Base-by-base conservation (phyloP, 2,113 vertebrate species). In the Rhinopithecus roxellana region DNA sequence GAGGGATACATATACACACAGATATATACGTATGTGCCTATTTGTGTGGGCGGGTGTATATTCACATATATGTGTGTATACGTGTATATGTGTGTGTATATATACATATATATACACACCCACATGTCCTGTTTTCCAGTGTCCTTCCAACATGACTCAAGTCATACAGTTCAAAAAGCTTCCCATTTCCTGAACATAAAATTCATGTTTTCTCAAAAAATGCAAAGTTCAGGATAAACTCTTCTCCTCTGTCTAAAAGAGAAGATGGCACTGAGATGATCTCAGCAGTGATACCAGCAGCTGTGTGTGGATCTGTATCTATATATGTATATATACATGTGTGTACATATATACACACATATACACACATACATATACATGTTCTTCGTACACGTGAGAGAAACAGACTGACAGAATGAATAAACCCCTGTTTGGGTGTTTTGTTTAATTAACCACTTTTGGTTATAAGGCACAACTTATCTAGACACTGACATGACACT, bases 401-500 rank as follows among this genome's bases (percentile, higher is more conserved):
- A 8, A 57, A 50, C n/a, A 48, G 35, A 30, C 23, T 7, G 45
- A 89, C 35, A 77, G 52, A 78, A 61, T 30, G 23, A 69, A 23
- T 2, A 48, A 32, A 83, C 20, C 48, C 18, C 45, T n/a, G 79
- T 50, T 43, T n/a, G 38, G 74, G 27, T 40, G 50, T 57, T 92
- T 57, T 50, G 55, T 80, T 67, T 89, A 86, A 93, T 94, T 79
- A 92, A 80, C 40, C 67, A 55, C 35, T 89, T 59, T 3, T 3
- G 40, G 45, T 74, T 32, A 40, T 4, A 82, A 90, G 67, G 85
- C n/a, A 81, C 81, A 59, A 32, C 55, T 72, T 70, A 61, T 85
- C 64, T 80, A 78, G 43, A 95, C 30, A 45, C 17, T 85, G 75
- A 69, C 61, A 35, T 38, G 72, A 95, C 84, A 97, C 40, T 43